phyloP scores from a whole-genome alignment of 2,113 vertebrate genomes.

The Pipra filicauda region DNA sequence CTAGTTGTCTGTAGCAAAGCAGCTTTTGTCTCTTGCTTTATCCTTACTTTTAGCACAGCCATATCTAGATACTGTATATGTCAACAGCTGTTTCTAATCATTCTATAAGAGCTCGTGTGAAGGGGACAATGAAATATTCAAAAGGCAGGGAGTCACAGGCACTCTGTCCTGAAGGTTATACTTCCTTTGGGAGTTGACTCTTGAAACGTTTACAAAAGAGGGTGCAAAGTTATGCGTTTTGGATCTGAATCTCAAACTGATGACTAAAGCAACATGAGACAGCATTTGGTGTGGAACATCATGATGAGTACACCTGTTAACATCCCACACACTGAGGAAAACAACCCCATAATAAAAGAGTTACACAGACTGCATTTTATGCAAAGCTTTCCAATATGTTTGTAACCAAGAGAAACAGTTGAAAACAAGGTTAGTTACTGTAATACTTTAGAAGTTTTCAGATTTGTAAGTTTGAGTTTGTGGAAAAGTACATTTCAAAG shows the following conservation, averaged over 20 bases:
- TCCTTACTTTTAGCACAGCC: not conserved
- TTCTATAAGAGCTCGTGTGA: not conserved
- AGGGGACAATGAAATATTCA: not conserved
- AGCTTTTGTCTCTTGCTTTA: not conserved
- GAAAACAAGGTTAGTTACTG: not conserved
- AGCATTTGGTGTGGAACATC: not conserved
- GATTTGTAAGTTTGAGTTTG: not conserved
- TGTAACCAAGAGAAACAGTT: conserved; percentile 13
- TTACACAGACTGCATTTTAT: not conserved
- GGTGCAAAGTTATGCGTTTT: not conserved
- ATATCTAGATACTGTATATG: not conserved
- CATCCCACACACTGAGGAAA: conserved; percentile 19
- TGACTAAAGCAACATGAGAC: not conserved
- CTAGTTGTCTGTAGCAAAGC: not conserved
- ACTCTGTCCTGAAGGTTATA: not conserved
- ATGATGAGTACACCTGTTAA: not conserved
- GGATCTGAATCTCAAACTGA: not conserved
- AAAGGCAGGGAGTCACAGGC: not conserved
- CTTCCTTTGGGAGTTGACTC: not conserved
- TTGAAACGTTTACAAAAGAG: not conserved
- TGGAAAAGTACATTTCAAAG: not conserved
- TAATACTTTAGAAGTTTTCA: not conserved
- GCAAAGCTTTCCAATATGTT: conserved; percentile 15
- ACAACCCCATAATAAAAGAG: not conserved
- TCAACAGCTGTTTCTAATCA: conserved; percentile 16